These are phyloP conservation scores for Drosophila helvetica DNA, from an alignment of 2,888 invertebrate genomes.

Conservation along the genomic window DNA sequence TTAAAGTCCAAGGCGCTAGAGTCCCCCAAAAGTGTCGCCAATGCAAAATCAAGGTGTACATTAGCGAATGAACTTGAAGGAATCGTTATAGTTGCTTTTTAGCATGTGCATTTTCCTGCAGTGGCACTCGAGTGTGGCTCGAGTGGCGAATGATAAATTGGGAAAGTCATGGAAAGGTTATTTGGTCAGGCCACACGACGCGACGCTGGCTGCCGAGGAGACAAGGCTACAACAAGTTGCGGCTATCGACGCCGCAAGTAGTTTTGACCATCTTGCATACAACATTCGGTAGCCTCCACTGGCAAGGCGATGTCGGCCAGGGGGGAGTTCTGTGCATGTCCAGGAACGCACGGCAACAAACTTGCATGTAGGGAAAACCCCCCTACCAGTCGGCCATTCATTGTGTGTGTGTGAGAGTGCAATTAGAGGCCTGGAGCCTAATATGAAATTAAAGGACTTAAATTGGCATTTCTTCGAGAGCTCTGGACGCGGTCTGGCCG, in stretches of 20 bases:
- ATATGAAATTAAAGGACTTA: constrained; percentile 64
- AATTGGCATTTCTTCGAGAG: constrained; percentile 63
- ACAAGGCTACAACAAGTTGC: constrained; percentile 53
- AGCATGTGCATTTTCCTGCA: constrained; percentile 40
- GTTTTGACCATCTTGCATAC: constrained; percentile 44
- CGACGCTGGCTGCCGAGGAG: constrained; percentile 38
- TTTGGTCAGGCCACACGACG: constrained; percentile 27
- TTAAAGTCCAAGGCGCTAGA: constrained; percentile 13
- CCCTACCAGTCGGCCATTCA: not conserved
- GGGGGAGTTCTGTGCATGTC: constrained; percentile 39
- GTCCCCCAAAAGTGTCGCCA: constrained; percentile 37
- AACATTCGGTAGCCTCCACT: constrained; percentile 29
- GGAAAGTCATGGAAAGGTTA: constrained; percentile 57
- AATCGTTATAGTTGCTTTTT: constrained; percentile 6
- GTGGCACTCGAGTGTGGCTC: constrained; percentile 11
- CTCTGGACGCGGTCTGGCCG: constrained; percentile 26
- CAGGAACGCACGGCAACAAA: constrained; percentile 48
- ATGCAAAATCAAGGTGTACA: constrained; percentile 44
- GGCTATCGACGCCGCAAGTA: constrained; percentile 18
- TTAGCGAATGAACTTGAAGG: constrained; percentile 55
- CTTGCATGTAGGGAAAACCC: constrained; percentile 50
- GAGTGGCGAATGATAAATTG: constrained; percentile 50
- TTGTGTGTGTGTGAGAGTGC: constrained; percentile 41
- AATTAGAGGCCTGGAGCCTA: constrained; percentile 65
- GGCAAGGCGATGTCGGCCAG: no score